Conservation (phyloP, 2,113 vertebrate species). For the Laterallus jamaicensis region DNA sequence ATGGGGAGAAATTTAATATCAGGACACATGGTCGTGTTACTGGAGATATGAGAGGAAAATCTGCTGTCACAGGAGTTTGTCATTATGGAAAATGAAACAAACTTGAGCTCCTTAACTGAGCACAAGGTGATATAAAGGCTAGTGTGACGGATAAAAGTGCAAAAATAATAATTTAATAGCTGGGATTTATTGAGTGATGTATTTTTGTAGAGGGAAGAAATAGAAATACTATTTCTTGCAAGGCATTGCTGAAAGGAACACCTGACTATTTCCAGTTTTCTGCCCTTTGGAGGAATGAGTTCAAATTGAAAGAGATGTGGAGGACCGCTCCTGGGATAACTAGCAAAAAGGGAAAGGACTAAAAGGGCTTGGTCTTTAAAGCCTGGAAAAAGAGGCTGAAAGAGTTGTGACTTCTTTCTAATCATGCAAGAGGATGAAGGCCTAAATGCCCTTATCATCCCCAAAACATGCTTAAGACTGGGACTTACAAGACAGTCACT, state of each 20-base stretch:
- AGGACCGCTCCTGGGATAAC: neutral
- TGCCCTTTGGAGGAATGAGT: neutral
- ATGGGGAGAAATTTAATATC: neutral
- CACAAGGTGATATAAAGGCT: neutral
- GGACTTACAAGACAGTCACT: neutral
- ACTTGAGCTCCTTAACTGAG: neutral
- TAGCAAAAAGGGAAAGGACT: neutral
- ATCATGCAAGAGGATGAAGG: neutral
- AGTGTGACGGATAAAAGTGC: neutral
- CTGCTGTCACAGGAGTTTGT: neutral
- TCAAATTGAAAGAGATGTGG: neutral
- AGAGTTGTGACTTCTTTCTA: neutral
- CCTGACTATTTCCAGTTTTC: neutral
- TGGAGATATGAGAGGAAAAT: neutral
- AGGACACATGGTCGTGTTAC: neutral
- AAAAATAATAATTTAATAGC: neutral
- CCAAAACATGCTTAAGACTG: neutral
- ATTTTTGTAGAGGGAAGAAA: neutral
- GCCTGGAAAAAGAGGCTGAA: neutral
- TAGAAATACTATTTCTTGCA: neutral
- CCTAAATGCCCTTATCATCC: neutral
- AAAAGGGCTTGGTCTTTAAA: neutral
- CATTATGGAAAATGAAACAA: neutral
- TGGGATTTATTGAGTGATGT: neutral
- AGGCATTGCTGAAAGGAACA: neutral